These are phyloP conservation scores for Sarcophaga bullata DNA, from an alignment of 1,140 invertebrate species.

Conservation along the genomic window DNA sequence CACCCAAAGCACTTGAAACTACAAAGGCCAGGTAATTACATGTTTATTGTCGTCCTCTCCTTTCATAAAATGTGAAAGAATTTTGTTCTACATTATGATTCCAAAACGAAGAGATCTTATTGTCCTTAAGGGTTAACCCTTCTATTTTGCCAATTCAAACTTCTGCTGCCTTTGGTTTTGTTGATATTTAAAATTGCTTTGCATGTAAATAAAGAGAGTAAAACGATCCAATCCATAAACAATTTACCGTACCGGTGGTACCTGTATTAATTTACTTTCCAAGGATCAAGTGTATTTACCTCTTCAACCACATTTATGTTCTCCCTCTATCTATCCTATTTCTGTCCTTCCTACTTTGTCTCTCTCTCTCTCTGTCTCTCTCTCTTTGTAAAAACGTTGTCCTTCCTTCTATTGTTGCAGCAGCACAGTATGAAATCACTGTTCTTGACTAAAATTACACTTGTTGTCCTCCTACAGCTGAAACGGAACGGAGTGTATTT, in stretches of 20 bases:
- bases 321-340: background rate
- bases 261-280: background rate
- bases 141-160: too few species aligned
- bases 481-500: background rate
- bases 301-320: background rate
- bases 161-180: too few species aligned
- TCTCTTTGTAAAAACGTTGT: background rate
- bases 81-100: too few species aligned
- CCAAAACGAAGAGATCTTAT: too few species aligned
- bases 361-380: too few species aligned
- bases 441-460: constrained; percentile 14
- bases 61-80: too few species aligned
- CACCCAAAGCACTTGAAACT: too few species aligned
- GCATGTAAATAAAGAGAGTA: background rate
- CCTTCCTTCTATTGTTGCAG: background rate
- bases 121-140: too few species aligned
- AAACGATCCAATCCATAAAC: background rate
- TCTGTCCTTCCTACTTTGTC: too few species aligned
- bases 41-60: too few species aligned
- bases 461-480: background rate
- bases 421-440: constrained; percentile 3
- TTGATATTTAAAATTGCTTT: too few species aligned
- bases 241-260: background rate
- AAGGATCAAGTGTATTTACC: background rate
- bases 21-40: too few species aligned